Conservation (phyloP, 2,113 vertebrate genomes). For the Daboia siamensis region DNA sequence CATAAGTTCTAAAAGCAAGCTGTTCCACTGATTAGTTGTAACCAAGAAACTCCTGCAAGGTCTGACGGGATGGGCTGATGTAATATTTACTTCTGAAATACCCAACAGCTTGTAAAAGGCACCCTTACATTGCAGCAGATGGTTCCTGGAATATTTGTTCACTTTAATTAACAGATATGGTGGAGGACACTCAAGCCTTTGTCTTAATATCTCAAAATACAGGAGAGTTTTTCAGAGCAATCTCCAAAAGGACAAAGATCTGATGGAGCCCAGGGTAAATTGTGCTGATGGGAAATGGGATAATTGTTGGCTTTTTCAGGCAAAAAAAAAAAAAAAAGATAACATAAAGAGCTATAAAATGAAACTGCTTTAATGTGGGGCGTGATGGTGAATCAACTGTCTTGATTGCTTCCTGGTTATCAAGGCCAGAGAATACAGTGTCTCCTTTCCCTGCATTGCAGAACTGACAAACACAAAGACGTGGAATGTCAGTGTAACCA, state of each 20-base stretch:
- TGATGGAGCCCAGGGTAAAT: not conserved
- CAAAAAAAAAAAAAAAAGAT: not conserved
- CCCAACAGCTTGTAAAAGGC: not conserved
- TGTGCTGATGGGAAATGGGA: not conserved
- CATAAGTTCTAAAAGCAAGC: no score
- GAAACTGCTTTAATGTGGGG: not conserved
- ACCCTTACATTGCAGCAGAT: not conserved
- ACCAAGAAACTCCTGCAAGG: no score
- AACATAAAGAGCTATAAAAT: slow-evolving; percentile 15
- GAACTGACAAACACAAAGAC: not conserved
- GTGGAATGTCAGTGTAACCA: slow-evolving; percentile 1
- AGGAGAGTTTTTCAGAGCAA: no score
- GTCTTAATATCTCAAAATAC: not conserved
- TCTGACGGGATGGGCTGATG: no score
- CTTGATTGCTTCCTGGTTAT: not conserved
- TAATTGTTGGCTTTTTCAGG: not conserved
- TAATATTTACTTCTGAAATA: not conserved
- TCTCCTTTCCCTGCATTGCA: not conserved
- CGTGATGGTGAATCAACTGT: not conserved
- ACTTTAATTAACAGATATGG: not conserved
- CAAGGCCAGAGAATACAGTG: not conserved
- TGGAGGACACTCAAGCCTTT: not conserved
- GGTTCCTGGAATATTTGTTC: not conserved
- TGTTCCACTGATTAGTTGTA: no score
- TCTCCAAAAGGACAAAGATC: not conserved